These are phyloP conservation scores for Drosophila kikkawai DNA, from an alignment of 1,140 invertebrate genomes.

Conservation along the genomic window DNA sequence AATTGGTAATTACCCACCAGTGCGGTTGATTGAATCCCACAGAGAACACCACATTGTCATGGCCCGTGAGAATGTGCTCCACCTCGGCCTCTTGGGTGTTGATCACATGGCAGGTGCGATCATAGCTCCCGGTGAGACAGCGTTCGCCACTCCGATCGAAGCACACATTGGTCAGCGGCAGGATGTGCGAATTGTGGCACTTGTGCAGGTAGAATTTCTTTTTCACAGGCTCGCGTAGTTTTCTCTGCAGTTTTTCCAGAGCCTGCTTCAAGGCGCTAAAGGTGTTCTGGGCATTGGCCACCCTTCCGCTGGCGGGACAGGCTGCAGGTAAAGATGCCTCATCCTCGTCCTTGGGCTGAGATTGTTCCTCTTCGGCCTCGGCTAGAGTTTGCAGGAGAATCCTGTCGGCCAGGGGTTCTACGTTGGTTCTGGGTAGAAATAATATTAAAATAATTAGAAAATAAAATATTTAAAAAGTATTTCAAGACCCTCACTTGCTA, in stretches of 20 bases:
- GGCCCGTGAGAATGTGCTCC: slow-evolving; percentile 89
- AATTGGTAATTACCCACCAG: slow-evolving; percentile 86
- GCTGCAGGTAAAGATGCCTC: not conserved
- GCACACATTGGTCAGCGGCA: slow-evolving; percentile 92
- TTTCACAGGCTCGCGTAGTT: slow-evolving; percentile 86
- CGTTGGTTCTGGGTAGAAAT: slow-evolving; percentile 48
- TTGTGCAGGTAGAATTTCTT: slow-evolving; percentile 89
- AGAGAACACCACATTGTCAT: slow-evolving; percentile 93
- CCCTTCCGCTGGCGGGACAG: slow-evolving; percentile 27
- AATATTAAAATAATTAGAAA: not conserved
- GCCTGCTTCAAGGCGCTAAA: slow-evolving; percentile 84
- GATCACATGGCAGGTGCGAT: slow-evolving; percentile 94
- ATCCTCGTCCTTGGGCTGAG: not conserved
- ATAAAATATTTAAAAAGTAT: not conserved
- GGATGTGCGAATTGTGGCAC: slow-evolving; percentile 90
- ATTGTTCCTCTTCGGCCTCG: slow-evolving; percentile 31
- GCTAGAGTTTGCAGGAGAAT: slow-evolving; percentile 59
- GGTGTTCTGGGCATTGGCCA: slow-evolving; percentile 55
- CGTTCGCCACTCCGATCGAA: slow-evolving; percentile 90
- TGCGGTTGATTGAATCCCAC: slow-evolving; percentile 91
- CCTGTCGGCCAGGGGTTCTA: slow-evolving; percentile 57
- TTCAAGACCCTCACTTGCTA: slow-evolving; percentile 84
- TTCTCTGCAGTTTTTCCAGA: slow-evolving; percentile 86
- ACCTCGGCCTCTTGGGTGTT: slow-evolving; percentile 90
- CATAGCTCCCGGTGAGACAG: slow-evolving; percentile 93